Base-by-base conservation (phyloP, 1,140 invertebrate genomes). In the Aphaenogaster ashmeadi region DNA sequence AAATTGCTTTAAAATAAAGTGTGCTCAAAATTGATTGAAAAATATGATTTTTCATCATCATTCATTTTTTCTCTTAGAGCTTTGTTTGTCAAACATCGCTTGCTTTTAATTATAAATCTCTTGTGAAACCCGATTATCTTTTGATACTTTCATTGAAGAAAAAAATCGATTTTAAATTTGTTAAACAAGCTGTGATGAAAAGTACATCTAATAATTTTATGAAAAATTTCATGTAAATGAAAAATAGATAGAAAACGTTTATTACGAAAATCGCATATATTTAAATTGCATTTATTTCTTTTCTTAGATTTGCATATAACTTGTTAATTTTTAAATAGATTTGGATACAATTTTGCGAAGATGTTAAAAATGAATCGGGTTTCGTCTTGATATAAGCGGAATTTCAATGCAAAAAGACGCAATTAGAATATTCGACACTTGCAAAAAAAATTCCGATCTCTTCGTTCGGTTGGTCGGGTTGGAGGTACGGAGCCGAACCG, bases 391-490 rank as follows among this genome's bases (percentile, higher is more conserved):
- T 21, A 13, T 58, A 36, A 36, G 2, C 27, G 0, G 6, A n/a
- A 47, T 5, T 6, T 33, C n/a, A 11, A 15, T 4, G 38, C 3
- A 56, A 33, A 36, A 52, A 15, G 15, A 44, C 9, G 15, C 18
- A 54, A 60, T 67, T 67, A 80, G 36, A 50, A 62, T 84, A 84
- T 84, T 84, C 33, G 54, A 13, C 6, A 5, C 2, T 15, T n/a
- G n/a, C 27, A 36, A 60, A 84, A 84, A 83, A 83, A 58, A 47
- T 44, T 21, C 4, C 80, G 15, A 44, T 36, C 15, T 44, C n/a
- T 56, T 81, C 80, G 67, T 74, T 84, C 80, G 52, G 11, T 83
- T 83, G 52, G 27, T 83, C 56, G 27, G 27, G 9, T 27, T 5
- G 18, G 11, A 41, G 52, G 18, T 15, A 21, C 54, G 27, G 21